Percentiles rank a stretch among this genome's conserved stretches.
phyloP scores from a whole-genome alignment of 2,797 vertebrate genomes.

The Knipowitschia caucasica region DNA sequence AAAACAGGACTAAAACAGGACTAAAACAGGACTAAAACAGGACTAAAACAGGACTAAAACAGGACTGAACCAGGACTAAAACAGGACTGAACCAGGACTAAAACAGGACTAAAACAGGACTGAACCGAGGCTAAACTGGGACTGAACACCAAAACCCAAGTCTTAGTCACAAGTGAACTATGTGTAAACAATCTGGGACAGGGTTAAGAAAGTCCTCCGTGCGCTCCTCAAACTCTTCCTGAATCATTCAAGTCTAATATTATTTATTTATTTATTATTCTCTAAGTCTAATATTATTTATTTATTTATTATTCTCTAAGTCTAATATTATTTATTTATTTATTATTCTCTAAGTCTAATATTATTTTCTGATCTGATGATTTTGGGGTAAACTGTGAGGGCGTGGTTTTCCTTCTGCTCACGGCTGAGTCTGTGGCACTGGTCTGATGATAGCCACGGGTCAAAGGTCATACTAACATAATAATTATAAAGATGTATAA shows the following conservation, averaged over 20 bases:
- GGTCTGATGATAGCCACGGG: constrained; percentile 15
- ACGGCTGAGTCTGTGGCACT: constrained; percentile 10
- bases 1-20: too few relatives aligned
- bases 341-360: not conserved
- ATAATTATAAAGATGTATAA: too few relatives aligned
- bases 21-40: too few relatives aligned
- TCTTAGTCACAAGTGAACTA: not conserved
- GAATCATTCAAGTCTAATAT: too few relatives aligned
- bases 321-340: not conserved
- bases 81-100: not conserved
- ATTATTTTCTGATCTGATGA: not conserved
- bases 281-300: too few relatives aligned
- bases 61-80: not conserved
- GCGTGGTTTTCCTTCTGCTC: constrained; percentile 4
- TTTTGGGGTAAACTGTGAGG: not conserved
- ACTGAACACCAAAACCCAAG: not conserved
- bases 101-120: not conserved
- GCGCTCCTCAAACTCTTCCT: too few relatives aligned
- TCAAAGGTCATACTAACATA: constrained; percentile 2
- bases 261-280: too few relatives aligned
- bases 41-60: too few relatives aligned
- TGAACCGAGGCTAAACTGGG: not conserved
- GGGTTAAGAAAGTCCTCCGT: not conserved
- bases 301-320: too few relatives aligned
- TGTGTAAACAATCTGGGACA: not conserved